These are phyloP conservation scores for Trachelus stipa DNA, from an alignment of 2,888 invertebrate genomes.

Conservation along the genomic window DNA sequence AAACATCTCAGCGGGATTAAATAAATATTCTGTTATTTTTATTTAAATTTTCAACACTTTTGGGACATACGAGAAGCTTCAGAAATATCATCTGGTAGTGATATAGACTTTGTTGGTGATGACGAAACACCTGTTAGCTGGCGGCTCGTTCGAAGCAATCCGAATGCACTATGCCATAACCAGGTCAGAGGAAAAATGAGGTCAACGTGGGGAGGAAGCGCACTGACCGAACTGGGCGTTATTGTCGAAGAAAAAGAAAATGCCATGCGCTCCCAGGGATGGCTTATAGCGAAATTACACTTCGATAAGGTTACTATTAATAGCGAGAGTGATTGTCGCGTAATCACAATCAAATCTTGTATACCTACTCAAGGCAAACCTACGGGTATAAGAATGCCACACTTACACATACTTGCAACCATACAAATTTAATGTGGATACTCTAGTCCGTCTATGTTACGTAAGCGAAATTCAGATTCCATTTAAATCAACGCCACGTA, in stretches of 20 bases:
- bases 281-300: neutral
- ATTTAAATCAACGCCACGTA: neutral
- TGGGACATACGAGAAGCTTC: neutral
- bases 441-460: neutral
- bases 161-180: constrained; percentile 41
- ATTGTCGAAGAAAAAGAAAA: constrained; percentile 15
- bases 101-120: constrained; percentile 14
- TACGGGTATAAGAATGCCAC: neutral
- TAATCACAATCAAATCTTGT: neutral
- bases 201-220: constrained; percentile 35
- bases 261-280: neutral
- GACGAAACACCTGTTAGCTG: constrained; percentile 28
- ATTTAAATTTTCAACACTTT: neutral
- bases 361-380: neutral
- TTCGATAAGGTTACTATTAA: neutral
- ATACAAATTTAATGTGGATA: neutral
- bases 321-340: neutral
- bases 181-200: constrained; percentile 46
- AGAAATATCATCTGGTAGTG: neutral
- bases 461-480: neutral
- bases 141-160: constrained; percentile 22
- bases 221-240: constrained; percentile 11
- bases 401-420: neutral
- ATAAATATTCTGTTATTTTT: neutral
- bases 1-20: neutral